These are phyloP conservation scores for Trichomycterus rosablanca DNA, from an alignment of 2,113 vertebrate genomes.

Conservation along the genomic window DNA sequence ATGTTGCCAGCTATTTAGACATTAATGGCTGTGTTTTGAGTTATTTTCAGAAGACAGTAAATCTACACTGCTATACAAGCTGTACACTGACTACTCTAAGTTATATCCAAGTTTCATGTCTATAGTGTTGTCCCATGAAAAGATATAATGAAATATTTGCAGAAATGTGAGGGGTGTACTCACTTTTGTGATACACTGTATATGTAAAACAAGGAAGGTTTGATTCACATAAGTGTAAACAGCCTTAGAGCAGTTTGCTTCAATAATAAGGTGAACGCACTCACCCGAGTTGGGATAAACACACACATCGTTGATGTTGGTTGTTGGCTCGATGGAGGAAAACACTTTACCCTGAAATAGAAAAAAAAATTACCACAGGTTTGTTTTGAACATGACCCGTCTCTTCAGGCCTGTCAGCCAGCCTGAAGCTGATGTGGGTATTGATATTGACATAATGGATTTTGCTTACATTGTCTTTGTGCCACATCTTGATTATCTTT, in stretches of 20 bases:
- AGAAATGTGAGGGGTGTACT: too few species aligned
- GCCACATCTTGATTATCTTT: slow-evolving; percentile 95
- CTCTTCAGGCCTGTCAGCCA: neutral
- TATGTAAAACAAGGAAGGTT: too few species aligned
- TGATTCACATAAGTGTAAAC: too few species aligned
- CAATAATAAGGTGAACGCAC: slow-evolving; percentile 9
- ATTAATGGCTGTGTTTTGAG: too few species aligned
- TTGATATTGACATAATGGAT: neutral
- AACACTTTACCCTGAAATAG: slow-evolving; percentile 85
- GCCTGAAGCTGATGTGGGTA: slow-evolving; percentile 3
- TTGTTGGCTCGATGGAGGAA: slow-evolving; percentile 85
- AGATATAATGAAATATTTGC: too few species aligned
- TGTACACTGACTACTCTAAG: too few species aligned
- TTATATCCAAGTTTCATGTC: too few species aligned
- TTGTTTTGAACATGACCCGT: slow-evolving; percentile 27
- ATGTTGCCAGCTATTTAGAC: too few species aligned
- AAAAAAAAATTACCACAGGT: slow-evolving; percentile 1
- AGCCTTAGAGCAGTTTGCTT: neutral
- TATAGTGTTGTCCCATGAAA: too few species aligned
- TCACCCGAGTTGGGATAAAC: slow-evolving; percentile 89
- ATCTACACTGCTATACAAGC: too few species aligned
- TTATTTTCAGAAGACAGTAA: too few species aligned
- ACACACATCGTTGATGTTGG: slow-evolving; percentile 88
- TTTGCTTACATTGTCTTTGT: slow-evolving; percentile 81
- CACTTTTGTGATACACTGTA: too few species aligned